Percentiles rank a stretch among this genome's conserved stretches.
These are phyloP conservation scores for Julus scanicus DNA, from an alignment of 2,888 invertebrate genomes.

Conservation along the genomic window DNA sequence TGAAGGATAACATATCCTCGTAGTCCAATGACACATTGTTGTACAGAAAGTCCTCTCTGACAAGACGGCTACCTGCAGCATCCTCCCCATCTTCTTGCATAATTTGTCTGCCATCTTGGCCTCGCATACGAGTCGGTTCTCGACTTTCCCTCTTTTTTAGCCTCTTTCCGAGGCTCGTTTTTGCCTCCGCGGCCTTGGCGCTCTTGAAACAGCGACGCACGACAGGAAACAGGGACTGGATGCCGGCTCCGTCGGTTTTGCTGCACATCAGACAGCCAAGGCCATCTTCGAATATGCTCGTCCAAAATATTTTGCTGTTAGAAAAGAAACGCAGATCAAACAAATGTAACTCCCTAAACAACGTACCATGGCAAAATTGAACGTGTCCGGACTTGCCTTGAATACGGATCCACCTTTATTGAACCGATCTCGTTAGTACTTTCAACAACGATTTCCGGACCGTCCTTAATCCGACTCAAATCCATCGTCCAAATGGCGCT, in stretches of 20 bases:
- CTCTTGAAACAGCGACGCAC: conserved; percentile 50
- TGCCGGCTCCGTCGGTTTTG: conserved; percentile 60
- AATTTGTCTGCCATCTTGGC: no score
- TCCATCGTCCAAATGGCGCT: conserved; percentile 66
- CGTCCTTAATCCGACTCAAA: conserved; percentile 61
- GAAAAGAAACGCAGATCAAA: conserved; percentile 60
- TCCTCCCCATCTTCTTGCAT: no score
- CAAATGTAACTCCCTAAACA: neutral
- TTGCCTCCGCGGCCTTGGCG: conserved; percentile 57
- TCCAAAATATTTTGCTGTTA: conserved; percentile 78
- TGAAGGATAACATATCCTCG: neutral
- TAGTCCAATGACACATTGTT: no score
- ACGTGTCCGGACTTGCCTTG: conserved; percentile 69
- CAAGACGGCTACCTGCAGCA: no score
- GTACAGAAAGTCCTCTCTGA: no score
- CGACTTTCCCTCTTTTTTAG: conserved; percentile 51
- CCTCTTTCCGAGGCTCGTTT: conserved; percentile 39
- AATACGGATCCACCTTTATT: conserved; percentile 79
- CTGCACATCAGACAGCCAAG: conserved; percentile 75
- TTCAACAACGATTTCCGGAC: conserved; percentile 60
- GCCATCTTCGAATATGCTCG: conserved; percentile 74
- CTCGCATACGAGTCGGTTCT: no score
- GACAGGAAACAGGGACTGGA: conserved; percentile 59
- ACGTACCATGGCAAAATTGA: no score
- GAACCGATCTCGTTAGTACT: conserved; percentile 71